Evolutionary conservation across 2,888 invertebrate genomes (phyloP).

Genomic region (Zeuzera pyrina): DNA sequence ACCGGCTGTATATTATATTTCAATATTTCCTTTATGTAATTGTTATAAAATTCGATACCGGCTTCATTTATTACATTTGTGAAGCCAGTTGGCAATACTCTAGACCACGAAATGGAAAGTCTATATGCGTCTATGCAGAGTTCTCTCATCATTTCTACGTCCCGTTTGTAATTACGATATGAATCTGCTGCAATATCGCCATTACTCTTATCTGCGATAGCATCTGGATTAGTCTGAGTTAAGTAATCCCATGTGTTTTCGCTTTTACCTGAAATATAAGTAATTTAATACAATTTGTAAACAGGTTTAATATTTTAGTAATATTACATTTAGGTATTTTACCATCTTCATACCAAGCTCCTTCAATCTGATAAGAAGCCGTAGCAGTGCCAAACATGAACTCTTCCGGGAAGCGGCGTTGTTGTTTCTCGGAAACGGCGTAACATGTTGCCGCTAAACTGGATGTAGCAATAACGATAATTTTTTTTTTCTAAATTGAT

Average conservation of each 20-base stretch:
- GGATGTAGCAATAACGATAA: too few relatives aligned
- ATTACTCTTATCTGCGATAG: slow-evolving; percentile 64
- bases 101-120: background rate
- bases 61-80: slow-evolving; percentile 66
- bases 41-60: slow-evolving; percentile 76
- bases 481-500: too few relatives aligned
- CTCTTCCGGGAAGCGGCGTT: slow-evolving; percentile 27
- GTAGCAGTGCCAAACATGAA: slow-evolving; percentile 37
- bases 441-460: too few relatives aligned
- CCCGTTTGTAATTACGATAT: slow-evolving; percentile 21
- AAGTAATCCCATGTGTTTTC: slow-evolving; percentile 77
- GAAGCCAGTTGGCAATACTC: slow-evolving; percentile 22
- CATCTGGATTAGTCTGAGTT: slow-evolving; percentile 54
- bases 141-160: slow-evolving; percentile 4
- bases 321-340: too few relatives aligned
- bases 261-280: slow-evolving; percentile 55
- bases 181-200: slow-evolving; percentile 73
- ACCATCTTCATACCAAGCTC: slow-evolving; percentile 65
- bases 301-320: too few relatives aligned
- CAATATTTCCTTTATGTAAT: slow-evolving; percentile 72
- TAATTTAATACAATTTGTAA: too few relatives aligned
- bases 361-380: slow-evolving; percentile 66
- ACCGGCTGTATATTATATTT: slow-evolving; percentile 73
- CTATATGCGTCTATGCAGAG: slow-evolving; percentile 7
- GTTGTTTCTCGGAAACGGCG: too few relatives aligned